These are phyloP conservation scores for Trachelus troglodyta DNA, from an alignment of 2,888 invertebrate genomes.

Conservation along the genomic window DNA sequence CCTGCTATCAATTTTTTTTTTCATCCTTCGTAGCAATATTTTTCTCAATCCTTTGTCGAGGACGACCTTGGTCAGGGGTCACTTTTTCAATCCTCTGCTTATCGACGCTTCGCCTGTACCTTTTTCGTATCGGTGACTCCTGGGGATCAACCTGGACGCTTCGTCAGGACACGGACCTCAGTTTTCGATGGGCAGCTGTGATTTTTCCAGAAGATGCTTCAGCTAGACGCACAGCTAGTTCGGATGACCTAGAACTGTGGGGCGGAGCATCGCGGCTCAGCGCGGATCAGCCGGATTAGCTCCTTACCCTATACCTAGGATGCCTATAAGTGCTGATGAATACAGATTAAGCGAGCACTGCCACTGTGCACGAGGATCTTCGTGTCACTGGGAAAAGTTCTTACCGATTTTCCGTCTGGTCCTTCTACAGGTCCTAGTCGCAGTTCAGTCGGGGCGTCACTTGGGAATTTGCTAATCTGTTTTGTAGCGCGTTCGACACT, in stretches of 20 bases:
- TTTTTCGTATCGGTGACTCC: not conserved
- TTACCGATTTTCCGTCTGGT: not conserved
- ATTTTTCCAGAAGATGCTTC: not conserved
- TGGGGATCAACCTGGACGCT: not conserved
- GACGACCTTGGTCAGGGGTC: not conserved
- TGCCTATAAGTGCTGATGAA: slow-evolving; percentile 61
- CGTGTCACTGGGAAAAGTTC: not conserved
- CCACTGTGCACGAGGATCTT: slow-evolving; percentile 34
- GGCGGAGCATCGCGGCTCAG: slow-evolving; percentile 50
- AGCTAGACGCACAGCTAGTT: not conserved
- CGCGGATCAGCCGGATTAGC: slow-evolving; percentile 62
- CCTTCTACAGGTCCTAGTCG: not conserved
- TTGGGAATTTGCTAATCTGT: slow-evolving; percentile 42
- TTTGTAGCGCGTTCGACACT: slow-evolving; percentile 46
- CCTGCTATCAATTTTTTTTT: not conserved
- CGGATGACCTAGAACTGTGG: slow-evolving; percentile 42
- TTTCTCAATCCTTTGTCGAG: not conserved
- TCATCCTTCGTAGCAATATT: not conserved
- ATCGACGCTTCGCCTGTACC: not conserved
- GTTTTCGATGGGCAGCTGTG: not conserved
- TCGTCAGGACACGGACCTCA: not conserved
- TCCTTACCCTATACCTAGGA: slow-evolving; percentile 49
- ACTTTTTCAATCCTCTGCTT: not conserved
- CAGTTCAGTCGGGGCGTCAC: not conserved
- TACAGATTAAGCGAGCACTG: slow-evolving; percentile 58